phyloP scores from a whole-genome alignment of 2,113 vertebrate species.

The Oenanthe oenanthe region DNA sequence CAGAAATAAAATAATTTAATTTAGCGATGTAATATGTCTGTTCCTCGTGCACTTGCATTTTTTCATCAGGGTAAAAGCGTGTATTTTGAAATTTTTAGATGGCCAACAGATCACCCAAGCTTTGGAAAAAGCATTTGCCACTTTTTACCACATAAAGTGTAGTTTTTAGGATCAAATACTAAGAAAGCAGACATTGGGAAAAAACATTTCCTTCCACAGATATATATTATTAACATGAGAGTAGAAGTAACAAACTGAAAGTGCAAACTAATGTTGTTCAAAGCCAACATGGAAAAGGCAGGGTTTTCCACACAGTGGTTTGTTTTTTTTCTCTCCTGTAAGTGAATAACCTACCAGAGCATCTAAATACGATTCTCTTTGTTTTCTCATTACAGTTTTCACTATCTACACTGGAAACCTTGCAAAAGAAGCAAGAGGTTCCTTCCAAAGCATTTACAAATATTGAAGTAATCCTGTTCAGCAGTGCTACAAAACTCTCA shows the following conservation, averaged over 20 bases:
- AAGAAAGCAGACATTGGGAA: background rate
- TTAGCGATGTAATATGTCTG: background rate
- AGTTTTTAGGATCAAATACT: background rate
- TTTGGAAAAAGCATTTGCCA: background rate
- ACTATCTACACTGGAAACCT: background rate
- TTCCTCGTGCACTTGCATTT: background rate
- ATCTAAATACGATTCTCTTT: background rate
- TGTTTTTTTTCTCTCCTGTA: background rate
- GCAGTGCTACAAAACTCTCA: background rate
- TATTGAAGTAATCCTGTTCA: background rate
- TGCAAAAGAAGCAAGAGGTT: background rate
- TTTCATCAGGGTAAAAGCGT: background rate
- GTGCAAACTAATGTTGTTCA: background rate
- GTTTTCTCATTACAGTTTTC: background rate
- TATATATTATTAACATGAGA: background rate
- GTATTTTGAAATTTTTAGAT: background rate
- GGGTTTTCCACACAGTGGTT: accelerated
- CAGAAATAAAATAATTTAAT: background rate
- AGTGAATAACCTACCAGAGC: background rate
- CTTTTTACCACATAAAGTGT: background rate
- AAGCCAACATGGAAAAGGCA: background rate
- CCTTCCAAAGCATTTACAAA: background rate
- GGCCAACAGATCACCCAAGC: background rate
- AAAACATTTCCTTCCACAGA: background rate
- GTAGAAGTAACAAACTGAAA: background rate